phyloP scores from a whole-genome alignment of 2,888 invertebrate genomes.

The Pachymerium ferrugineum region DNA sequence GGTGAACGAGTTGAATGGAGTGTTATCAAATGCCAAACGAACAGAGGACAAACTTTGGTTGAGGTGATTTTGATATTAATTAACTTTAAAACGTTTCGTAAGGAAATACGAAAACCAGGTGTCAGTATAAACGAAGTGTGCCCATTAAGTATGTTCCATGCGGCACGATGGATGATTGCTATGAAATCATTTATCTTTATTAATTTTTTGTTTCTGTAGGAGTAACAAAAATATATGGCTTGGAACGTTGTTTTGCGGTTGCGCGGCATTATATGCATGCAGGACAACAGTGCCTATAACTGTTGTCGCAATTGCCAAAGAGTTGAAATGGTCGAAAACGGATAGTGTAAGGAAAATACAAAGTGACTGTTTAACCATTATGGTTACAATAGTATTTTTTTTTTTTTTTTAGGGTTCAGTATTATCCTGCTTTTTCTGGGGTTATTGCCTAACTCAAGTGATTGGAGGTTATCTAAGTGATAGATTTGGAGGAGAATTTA shows the following conservation, averaged over 20 bases:
- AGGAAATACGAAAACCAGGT: too few species aligned
- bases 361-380: not conserved
- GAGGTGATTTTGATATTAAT: constrained; percentile 21
- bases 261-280: constrained; percentile 61
- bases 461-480: constrained; percentile 57
- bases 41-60: constrained; percentile 4
- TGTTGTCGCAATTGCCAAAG: constrained; percentile 58
- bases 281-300: constrained; percentile 63
- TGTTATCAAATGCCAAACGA: not conserved
- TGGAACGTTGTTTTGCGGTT: constrained; percentile 57
- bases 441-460: constrained; percentile 62
- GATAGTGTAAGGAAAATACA: constrained; percentile 49
- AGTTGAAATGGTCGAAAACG: constrained; percentile 62
- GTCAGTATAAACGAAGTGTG: too few species aligned
- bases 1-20: constrained; percentile 10
- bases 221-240: constrained; percentile 56
- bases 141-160: too few species aligned
- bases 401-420: constrained; percentile 54
- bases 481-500: constrained; percentile 60
- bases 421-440: constrained; percentile 68
- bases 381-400: not conserved
- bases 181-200: not conserved
- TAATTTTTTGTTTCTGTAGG: not conserved
- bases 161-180: too few species aligned
- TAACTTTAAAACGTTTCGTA: too few species aligned